phyloP scores from a whole-genome alignment of 2,113 vertebrate species.

The Hemiscyllium ocellatum region DNA sequence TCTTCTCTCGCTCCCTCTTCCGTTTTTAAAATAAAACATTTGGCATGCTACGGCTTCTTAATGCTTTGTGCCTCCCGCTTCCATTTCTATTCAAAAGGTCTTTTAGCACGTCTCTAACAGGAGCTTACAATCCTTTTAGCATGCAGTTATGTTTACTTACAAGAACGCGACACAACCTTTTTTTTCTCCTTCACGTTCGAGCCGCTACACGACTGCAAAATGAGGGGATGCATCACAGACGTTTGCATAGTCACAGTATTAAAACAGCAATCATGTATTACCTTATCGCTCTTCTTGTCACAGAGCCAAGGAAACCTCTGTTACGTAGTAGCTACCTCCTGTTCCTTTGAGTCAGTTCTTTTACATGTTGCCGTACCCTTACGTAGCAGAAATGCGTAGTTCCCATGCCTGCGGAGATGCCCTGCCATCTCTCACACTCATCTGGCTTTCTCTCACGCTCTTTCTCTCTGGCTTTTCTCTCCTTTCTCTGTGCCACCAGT shows the following conservation, averaged over 20 bases:
- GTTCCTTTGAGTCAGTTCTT: conserved; percentile 54
- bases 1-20: conserved; percentile 21
- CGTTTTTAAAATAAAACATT: conserved; percentile 24
- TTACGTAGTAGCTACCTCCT: conserved; percentile 62
- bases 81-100: not conserved
- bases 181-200: conserved; percentile 19
- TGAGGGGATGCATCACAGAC: conserved; percentile 35
- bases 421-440: conserved; percentile 44
- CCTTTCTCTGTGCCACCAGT: conserved; percentile 37
- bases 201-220: conserved; percentile 29
- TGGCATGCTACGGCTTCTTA: conserved; percentile 28
- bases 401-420: conserved; percentile 50
- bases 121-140: not conserved
- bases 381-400: conserved; percentile 48
- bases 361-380: conserved; percentile 50
- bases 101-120: conserved; percentile 1
- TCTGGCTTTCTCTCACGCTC: conserved; percentile 48
- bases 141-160: conserved; percentile 37
- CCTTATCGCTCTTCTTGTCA: conserved; percentile 62
- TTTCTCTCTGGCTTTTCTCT: conserved; percentile 48
- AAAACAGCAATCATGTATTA: conserved; percentile 42
- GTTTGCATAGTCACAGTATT: conserved; percentile 38
- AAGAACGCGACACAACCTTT: conserved; percentile 16
- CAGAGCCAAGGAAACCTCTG: conserved; percentile 67
- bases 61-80: conserved; percentile 13